Percentiles rank a stretch among this genome's conserved stretches.
Evolutionary conservation across 2,888 invertebrate genomes (phyloP).

Genomic region (Sarcophaga carnaria): DNA sequence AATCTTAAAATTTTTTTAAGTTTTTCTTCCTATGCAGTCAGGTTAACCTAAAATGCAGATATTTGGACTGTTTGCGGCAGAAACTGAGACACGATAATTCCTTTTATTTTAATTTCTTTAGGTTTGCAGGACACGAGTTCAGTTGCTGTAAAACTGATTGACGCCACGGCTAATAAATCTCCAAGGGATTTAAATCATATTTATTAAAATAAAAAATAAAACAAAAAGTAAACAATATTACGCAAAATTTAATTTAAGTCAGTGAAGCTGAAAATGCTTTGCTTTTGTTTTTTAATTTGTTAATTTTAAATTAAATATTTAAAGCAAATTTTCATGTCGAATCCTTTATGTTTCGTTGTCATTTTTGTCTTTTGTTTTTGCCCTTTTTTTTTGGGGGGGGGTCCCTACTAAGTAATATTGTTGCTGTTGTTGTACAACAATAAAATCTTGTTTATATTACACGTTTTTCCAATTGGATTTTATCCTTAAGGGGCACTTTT

Average conservation of each 20-base stretch:
- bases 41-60: too few relatives aligned
- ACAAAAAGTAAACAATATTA: neutral
- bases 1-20: too few relatives aligned
- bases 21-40: too few relatives aligned
- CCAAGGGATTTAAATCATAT: slow-evolving; percentile 52
- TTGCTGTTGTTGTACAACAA: slow-evolving; percentile 30
- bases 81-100: too few relatives aligned
- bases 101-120: too few relatives aligned
- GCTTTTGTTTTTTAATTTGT: neutral
- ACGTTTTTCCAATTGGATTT: slow-evolving; percentile 78
- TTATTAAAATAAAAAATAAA: neutral
- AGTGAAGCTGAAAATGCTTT: neutral
- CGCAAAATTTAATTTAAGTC: neutral
- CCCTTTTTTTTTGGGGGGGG: neutral
- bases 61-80: too few relatives aligned
- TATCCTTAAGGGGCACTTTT: slow-evolving; percentile 80
- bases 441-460: slow-evolving; percentile 48
- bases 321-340: slow-evolving; percentile 3
- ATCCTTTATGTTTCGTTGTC: neutral
- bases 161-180: slow-evolving; percentile 63
- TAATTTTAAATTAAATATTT: slow-evolving; percentile 24
- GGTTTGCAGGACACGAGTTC: too few relatives aligned
- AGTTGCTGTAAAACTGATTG: slow-evolving; percentile 19
- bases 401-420: slow-evolving; percentile 28
- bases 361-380: neutral